Percentiles rank a stretch among this genome's conserved stretches.
Evolutionary conservation across 2,888 invertebrate species (phyloP).

Genomic region (Venusia cambrica): DNA sequence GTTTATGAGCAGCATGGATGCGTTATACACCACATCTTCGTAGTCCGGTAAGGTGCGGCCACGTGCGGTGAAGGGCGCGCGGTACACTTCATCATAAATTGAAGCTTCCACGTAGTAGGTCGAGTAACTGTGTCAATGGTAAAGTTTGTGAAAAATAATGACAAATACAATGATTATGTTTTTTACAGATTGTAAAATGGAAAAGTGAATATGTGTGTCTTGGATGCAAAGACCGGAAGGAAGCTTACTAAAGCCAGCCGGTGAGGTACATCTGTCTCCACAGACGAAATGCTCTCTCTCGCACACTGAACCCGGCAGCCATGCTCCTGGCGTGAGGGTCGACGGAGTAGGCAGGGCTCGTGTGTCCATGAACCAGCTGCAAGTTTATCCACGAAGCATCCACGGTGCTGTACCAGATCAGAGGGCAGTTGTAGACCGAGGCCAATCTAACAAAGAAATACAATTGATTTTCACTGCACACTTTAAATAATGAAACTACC

Average conservation of each 20-base stretch:
- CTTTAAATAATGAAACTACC: no score
- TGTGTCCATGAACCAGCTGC: conserved; percentile 44
- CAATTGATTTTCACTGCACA: no score
- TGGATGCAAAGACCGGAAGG: no score
- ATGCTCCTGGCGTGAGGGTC: conserved; percentile 30
- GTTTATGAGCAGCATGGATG: conserved; percentile 49
- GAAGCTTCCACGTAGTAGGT: conserved; percentile 43
- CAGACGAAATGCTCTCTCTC: conserved; percentile 37
- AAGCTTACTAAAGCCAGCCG: conserved; percentile 47
- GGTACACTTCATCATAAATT: conserved; percentile 42
- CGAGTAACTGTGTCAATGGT: conserved; percentile 37
- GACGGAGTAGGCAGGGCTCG: conserved; percentile 39
- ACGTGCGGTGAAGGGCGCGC: conserved; percentile 36
- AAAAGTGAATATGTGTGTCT: no score
- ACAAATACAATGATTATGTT: no score
- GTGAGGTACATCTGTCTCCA: conserved; percentile 41
- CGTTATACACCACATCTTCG: conserved; percentile 42
- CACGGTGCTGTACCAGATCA: conserved; percentile 50
- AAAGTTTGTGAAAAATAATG: conserved; percentile 29
- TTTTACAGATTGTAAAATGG: no score
- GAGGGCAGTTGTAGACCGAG: conserved; percentile 47
- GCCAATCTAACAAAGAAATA: conserved; percentile 38
- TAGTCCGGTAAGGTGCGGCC: conserved; percentile 41
- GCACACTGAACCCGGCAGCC: conserved; percentile 29
- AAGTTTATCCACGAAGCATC: conserved; percentile 47